Conservation (phyloP, 2,797 vertebrate genomes). For the Phoxinus dragarum region DNA sequence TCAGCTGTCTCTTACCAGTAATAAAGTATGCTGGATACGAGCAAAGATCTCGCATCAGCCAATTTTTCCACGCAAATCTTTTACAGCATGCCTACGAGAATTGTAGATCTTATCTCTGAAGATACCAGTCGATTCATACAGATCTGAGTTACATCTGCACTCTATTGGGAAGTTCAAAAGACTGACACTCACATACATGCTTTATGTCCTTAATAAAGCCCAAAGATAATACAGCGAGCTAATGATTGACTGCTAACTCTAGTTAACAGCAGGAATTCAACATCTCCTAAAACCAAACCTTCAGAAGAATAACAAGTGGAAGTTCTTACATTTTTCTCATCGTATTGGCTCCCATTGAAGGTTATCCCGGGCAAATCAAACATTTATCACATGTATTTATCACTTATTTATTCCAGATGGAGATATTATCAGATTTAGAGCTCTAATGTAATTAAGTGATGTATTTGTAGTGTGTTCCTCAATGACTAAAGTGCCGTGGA, state of each 20-base stretch:
- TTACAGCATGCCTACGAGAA: constrained; percentile 45
- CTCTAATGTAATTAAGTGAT: constrained; percentile 70
- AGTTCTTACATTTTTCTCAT: background rate
- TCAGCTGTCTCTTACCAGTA: constrained; percentile 52
- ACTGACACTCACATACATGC: constrained; percentile 45
- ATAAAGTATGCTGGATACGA: constrained; percentile 44
- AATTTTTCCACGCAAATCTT: constrained; percentile 52
- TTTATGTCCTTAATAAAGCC: constrained; percentile 58
- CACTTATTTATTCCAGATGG: constrained; percentile 61
- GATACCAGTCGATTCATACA: constrained; percentile 45
- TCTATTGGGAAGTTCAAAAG: constrained; percentile 57
- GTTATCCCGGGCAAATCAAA: constrained; percentile 65
- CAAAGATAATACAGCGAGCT: constrained; percentile 47
- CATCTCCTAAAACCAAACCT: constrained; percentile 5
- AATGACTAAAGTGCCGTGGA: constrained; percentile 60
- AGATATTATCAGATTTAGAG: constrained; percentile 64
- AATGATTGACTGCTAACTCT: constrained; percentile 53
- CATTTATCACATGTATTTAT: constrained; percentile 65
- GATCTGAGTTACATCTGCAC: constrained; percentile 54
- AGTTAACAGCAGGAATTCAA: constrained; percentile 53
- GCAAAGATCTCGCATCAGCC: constrained; percentile 41
- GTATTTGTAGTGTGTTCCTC: constrained; percentile 67
- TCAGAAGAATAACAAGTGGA: background rate
- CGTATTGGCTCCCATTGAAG: constrained; percentile 44
- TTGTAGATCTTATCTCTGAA: constrained; percentile 44